phyloP scores from a whole-genome alignment of 2,113 vertebrate species.

The Cricetomys ansorgei region DNA sequence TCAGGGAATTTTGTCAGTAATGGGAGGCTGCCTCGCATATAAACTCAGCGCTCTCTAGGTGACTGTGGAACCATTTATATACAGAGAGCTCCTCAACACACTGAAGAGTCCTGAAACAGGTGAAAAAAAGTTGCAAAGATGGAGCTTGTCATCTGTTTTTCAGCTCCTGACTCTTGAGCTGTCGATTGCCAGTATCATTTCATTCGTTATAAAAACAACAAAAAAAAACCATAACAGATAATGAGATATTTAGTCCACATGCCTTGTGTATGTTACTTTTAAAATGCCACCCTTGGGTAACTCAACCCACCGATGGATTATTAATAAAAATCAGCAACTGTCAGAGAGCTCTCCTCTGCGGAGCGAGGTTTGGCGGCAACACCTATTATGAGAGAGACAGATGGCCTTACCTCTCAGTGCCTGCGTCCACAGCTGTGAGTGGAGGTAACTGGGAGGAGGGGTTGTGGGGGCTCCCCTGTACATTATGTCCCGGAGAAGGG shows the following conservation, averaged over 20 bases:
- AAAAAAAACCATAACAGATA: slow-evolving; percentile 59
- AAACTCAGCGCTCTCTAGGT: not conserved
- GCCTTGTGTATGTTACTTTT: slow-evolving; percentile 71
- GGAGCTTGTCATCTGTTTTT: not conserved
- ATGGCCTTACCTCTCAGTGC: slow-evolving; percentile 87
- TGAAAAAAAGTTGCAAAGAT: not conserved
- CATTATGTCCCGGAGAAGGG: slow-evolving; percentile 84
- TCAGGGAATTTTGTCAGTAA: not conserved
- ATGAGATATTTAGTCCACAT: slow-evolving; percentile 61
- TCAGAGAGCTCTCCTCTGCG: slow-evolving; percentile 64
- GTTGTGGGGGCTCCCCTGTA: slow-evolving; percentile 86
- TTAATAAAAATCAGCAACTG: slow-evolving; percentile 67
- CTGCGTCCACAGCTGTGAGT: slow-evolving; percentile 83
- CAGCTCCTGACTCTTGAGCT: not conserved
- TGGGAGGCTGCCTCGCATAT: not conserved
- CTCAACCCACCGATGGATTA: slow-evolving; percentile 76
- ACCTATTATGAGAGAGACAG: slow-evolving; percentile 74
- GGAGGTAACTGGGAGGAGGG: slow-evolving; percentile 84
- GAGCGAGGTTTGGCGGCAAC: slow-evolving; percentile 64
- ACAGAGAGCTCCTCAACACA: not conserved
- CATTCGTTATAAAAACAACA: not conserved
- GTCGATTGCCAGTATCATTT: slow-evolving; percentile 18
- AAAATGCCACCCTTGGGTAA: slow-evolving; percentile 77
- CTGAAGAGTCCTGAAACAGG: slow-evolving; percentile 5
- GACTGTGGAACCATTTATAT: not conserved